phyloP scores from a whole-genome alignment of 2,797 vertebrate genomes.

The Rhabdophis nuchalis region DNA sequence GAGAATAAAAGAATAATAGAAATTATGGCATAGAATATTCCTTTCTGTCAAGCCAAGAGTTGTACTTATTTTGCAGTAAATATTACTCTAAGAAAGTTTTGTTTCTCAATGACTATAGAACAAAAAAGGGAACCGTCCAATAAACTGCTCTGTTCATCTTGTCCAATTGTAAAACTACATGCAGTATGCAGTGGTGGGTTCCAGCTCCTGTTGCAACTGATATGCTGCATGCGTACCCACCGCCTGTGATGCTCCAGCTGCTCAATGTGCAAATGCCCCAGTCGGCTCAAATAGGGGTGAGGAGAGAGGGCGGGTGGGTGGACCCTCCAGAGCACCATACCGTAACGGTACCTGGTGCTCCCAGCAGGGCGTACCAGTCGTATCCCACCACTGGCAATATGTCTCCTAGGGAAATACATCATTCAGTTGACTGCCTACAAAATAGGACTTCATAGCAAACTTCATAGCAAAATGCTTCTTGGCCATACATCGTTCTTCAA shows the following conservation, averaged over 20 bases:
- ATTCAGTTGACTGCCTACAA: neutral
- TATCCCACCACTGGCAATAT: too few relatives aligned
- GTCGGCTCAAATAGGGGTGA: too few relatives aligned
- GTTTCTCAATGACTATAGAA: neutral
- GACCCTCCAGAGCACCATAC: too few relatives aligned
- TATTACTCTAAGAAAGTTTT: neutral
- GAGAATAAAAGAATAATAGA: neutral
- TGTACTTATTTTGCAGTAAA: neutral
- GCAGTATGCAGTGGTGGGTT: too few relatives aligned
- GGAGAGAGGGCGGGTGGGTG: too few relatives aligned
- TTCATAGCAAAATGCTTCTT: neutral
- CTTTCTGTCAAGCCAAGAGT: neutral
- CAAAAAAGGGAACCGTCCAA: neutral
- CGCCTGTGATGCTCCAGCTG: too few relatives aligned
- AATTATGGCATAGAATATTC: neutral
- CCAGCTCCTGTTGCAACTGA: too few relatives aligned
- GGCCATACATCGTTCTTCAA: neutral
- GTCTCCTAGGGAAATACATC: neutral
- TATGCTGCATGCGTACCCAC: too few relatives aligned
- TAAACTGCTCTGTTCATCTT: neutral
- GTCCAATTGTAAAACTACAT: neutral
- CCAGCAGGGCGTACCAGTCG: too few relatives aligned
- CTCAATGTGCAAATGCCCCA: too few relatives aligned
- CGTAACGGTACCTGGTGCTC: too few relatives aligned
- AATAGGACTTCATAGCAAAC: too few relatives aligned